Evolutionary conservation across 2,113 vertebrate species (phyloP), one percentile per base, ranked within the genome.

Genomic region (Cathartes aura): DNA sequence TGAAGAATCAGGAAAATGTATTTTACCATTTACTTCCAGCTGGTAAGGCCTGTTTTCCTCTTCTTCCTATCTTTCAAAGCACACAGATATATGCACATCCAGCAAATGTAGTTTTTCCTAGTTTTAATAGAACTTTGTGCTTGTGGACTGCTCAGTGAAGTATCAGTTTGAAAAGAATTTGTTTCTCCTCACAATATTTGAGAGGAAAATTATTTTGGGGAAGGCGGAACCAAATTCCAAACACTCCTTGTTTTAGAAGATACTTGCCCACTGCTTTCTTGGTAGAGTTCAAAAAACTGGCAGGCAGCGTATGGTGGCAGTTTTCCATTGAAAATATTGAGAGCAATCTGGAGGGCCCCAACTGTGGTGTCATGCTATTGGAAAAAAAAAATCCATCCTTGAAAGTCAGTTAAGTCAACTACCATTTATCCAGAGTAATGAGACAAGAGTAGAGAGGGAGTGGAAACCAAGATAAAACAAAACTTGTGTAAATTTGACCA

Each of bases 221-320:
- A 84, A 66, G 8, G 27, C 13, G 17, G 4, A 74, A 91, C 21
- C 17, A 70, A 78, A 70, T 81, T 93, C 26, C 21, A 72, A 82
- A 60, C 13, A 40, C 27, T 67, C 11, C 15, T 73, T 56, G 17
- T 74, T 86, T n/a, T 90, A 78, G 59, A 79, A 62, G 60, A 82
- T 92, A 98, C 98, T 98, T 98, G 99, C 99, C 99, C 98, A 68
- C 98, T 98, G 94, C 97, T 93, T 87, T 99, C 99, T 62, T 98
- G 94, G 92, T 99, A 98, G 96, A 99, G 96, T 97, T 99, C 99
- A 97, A 98, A 99, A 78, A 99, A 87, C 66, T 99, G 99, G 97
- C 99, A 99, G 88, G 99, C 97, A 53, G 99, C 98, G 2, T 99
- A 99, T 24, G 99, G 98, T 82, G 99, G 98, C 52, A 99, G 97